Evolutionary conservation across 2,888 invertebrate species (phyloP).

Genomic region (Lasioglossum pauxillum): DNA sequence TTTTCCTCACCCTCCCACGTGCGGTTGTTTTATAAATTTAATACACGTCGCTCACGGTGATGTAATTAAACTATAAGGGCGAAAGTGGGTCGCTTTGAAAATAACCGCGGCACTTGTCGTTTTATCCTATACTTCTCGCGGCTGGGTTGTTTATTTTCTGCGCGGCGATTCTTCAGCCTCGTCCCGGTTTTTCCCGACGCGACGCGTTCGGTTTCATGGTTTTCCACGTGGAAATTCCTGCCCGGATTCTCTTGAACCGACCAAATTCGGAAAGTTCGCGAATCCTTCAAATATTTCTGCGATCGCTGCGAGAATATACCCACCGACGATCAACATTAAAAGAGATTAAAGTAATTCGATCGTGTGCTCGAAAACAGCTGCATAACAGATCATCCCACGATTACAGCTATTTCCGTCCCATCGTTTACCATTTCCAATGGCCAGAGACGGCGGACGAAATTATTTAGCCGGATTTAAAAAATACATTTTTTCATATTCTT

Average conservation of each 20-base stretch:
- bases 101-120: conserved; percentile 43
- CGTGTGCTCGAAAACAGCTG: neutral
- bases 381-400: neutral
- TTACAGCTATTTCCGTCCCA: too few species aligned
- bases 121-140: conserved; percentile 20
- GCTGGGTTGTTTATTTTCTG: conserved; percentile 5
- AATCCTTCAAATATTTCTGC: neutral
- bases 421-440: too few species aligned
- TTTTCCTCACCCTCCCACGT: conserved; percentile 5
- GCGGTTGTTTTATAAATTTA: conserved; percentile 33
- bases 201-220: neutral
- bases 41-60: conserved; percentile 31
- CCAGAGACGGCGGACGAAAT: too few species aligned
- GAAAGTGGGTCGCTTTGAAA: conserved; percentile 57
- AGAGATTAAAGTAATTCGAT: neutral
- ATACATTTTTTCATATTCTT: too few species aligned
- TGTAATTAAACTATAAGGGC: conserved; percentile 55
- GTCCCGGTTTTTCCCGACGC: neutral
- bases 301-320: neutral
- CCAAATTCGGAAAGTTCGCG: neutral
- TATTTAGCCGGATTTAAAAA: too few species aligned
- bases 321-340: neutral
- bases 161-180: neutral
- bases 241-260: neutral
- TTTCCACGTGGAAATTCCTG: neutral